Conservation (phyloP, 1,140 invertebrate genomes). For the Orussus abietinus region DNA sequence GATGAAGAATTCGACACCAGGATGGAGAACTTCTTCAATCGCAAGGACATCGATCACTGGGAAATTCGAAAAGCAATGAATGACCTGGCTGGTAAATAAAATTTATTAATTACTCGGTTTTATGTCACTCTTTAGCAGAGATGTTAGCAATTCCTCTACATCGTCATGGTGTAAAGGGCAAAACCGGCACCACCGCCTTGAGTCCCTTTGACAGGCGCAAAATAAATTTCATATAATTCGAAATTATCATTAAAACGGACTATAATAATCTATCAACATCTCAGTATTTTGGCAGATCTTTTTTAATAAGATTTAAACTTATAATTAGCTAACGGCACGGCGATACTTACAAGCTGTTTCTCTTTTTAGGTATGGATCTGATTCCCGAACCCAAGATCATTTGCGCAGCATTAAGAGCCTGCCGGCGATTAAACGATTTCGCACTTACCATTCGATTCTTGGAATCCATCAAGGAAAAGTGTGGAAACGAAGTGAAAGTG, state of each 20-base stretch:
- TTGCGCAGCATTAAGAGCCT: slow-evolving; percentile 86
- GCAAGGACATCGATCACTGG: slow-evolving; percentile 93
- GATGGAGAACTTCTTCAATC: slow-evolving; percentile 83
- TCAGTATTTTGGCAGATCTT: no score
- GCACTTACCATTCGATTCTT: slow-evolving; percentile 88
- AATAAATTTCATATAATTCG: no score
- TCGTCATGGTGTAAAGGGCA: no score
- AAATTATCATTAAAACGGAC: no score
- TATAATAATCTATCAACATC: no score
- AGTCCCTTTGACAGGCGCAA: no score
- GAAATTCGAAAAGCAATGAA: slow-evolving; percentile 88
- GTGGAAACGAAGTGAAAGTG: slow-evolving; percentile 70
- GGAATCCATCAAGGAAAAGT: slow-evolving; percentile 89
- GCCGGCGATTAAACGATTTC: slow-evolving; percentile 90
- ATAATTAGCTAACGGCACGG: no score
- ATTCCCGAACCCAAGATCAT: slow-evolving; percentile 94
- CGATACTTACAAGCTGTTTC: no score
- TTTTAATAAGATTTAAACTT: no score
- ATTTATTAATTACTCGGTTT: no score
- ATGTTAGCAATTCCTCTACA: no score
- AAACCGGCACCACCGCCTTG: no score
- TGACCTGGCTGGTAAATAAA: slow-evolving; percentile 56
- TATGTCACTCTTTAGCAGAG: background rate
- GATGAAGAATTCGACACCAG: slow-evolving; percentile 72
- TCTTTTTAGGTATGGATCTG: slow-evolving; percentile 76